Evolutionary conservation across 2,888 invertebrate genomes (phyloP).

Genomic region (Monoplex corrugatus): DNA sequence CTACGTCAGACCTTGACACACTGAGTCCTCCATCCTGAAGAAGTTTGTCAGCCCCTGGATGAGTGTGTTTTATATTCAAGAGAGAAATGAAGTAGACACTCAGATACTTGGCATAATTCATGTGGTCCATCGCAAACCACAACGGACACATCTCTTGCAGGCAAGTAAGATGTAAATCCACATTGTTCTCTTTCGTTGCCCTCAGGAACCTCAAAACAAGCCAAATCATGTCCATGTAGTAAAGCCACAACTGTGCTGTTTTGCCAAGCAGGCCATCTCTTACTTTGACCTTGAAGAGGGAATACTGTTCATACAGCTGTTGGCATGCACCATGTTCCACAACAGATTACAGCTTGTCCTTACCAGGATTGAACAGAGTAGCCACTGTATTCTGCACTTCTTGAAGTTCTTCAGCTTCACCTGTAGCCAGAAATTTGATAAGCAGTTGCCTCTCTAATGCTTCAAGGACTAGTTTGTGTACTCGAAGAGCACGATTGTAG

Average conservation of each 20-base stretch:
- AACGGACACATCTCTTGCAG: background rate
- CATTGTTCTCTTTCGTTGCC: conserved; percentile 32
- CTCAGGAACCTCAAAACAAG: background rate
- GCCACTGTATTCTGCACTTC: too few relatives aligned
- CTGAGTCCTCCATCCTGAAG: too few relatives aligned
- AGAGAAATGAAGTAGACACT: conserved; percentile 5
- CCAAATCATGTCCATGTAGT: background rate
- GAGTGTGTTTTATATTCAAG: conserved; percentile 3
- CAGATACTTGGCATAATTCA: background rate
- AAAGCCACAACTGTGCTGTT: background rate
- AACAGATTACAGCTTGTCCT: too few relatives aligned
- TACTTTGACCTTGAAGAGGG: background rate
- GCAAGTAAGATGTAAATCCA: background rate
- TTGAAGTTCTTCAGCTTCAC: too few relatives aligned
- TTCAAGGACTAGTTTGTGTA: conserved; percentile 55
- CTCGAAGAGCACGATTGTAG: conserved; percentile 57
- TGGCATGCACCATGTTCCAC: background rate
- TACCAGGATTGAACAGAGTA: too few relatives aligned
- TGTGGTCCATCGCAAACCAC: conserved; percentile 12
- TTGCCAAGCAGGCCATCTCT: background rate
- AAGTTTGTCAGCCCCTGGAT: background rate
- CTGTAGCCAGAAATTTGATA: background rate
- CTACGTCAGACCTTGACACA: too few relatives aligned
- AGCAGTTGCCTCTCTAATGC: conserved; percentile 52
- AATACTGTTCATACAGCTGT: background rate